A percentile compares a stretch with the other conserved stretches of the same genome.
phyloP scores from a whole-genome alignment of 2,113 vertebrate genomes.

The Alosa alosa region DNA sequence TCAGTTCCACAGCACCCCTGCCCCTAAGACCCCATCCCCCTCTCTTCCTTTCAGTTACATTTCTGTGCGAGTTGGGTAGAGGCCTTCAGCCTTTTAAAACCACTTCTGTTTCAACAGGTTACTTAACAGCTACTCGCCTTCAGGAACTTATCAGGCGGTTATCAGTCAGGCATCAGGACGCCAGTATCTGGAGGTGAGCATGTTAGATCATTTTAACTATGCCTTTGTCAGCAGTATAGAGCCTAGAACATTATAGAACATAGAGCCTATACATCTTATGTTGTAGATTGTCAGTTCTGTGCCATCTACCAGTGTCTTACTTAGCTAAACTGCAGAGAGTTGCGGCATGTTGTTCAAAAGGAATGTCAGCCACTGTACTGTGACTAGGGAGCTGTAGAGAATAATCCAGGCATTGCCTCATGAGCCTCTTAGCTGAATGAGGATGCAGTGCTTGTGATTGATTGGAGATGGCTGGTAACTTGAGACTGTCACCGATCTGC shows the following conservation, averaged over 20 bases:
- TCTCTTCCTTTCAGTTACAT: background rate
- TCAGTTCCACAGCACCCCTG: background rate
- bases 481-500: background rate
- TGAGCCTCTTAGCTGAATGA: too few relatives aligned
- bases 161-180: constrained; percentile 57
- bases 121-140: constrained; percentile 58
- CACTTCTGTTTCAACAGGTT: constrained; percentile 51
- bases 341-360: too few relatives aligned
- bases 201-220: background rate
- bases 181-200: constrained; percentile 71
- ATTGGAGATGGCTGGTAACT: too few relatives aligned
- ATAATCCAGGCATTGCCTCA: too few relatives aligned
- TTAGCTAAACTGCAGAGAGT: background rate
- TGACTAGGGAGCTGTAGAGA: too few relatives aligned
- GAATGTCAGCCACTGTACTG: too few relatives aligned
- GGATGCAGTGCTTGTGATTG: too few relatives aligned
- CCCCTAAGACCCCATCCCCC: background rate
- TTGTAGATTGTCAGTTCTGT: background rate
- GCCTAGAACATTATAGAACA: too few relatives aligned
- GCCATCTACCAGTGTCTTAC: background rate
- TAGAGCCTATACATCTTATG: background rate
- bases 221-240: background rate
- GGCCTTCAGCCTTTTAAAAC: background rate
- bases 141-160: constrained; percentile 58
- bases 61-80: background rate